Conservation (phyloP, 2,113 vertebrate species). For the Myotis yumanensis region DNA sequence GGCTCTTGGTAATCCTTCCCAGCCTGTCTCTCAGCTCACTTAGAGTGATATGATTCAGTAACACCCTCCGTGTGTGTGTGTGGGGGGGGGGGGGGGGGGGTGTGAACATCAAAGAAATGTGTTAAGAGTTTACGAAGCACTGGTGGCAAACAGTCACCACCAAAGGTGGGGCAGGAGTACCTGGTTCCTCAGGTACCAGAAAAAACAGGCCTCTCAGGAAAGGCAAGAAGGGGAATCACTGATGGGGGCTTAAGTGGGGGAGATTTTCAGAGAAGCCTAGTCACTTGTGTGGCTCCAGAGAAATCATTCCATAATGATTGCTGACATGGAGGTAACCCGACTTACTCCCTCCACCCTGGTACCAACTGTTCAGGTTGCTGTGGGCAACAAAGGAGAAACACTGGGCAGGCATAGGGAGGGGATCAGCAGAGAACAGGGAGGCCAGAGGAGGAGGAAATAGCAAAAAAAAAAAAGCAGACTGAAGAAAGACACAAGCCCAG, state of each 20-base stretch:
- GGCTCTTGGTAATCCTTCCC: not conserved
- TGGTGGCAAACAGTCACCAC: conserved; percentile 54
- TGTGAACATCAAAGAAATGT: not conserved
- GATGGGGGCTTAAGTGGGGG: not conserved
- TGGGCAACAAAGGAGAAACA: conserved; percentile 59
- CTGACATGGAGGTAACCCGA: conserved; percentile 54
- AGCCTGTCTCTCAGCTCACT: not conserved
- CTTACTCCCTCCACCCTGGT: not conserved
- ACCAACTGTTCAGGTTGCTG: conserved; percentile 65
- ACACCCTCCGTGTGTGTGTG: not conserved
- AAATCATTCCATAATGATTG: not conserved
- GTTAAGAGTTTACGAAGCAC: conserved; percentile 7
- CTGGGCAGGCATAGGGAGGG: not conserved
- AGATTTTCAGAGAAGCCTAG: conserved; percentile 39
- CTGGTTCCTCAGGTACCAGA: not conserved
- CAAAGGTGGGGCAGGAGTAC: not conserved
- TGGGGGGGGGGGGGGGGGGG: not conserved
- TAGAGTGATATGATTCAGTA: not conserved
- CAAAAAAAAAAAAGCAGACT: not conserved
- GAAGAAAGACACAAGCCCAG: conserved; percentile 7
- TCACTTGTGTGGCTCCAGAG: conserved; percentile 46
- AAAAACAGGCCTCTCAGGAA: not conserved
- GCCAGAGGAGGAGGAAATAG: conserved; percentile 20
- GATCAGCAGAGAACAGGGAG: not conserved
- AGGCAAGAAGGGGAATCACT: not conserved